Evolutionary conservation across 1,140 invertebrate genomes (phyloP).

Genomic region (Prorops nasuta): DNA sequence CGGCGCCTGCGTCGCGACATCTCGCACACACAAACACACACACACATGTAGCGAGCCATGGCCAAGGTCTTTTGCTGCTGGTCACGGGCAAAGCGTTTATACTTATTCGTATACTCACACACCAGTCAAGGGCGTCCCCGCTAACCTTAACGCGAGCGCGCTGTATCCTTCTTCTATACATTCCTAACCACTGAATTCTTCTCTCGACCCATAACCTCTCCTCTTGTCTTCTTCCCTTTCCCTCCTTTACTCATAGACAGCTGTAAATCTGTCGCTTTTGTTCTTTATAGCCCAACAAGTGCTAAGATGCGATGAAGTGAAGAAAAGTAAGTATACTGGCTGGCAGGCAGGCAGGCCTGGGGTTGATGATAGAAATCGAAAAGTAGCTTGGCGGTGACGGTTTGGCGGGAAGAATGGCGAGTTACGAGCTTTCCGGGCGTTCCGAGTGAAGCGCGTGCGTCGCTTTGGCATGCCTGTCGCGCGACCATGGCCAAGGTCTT

Average conservation of each 20-base stretch:
- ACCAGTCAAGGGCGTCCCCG: too few species aligned
- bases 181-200: too few species aligned
- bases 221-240: neutral
- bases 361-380: neutral
- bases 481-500: slow-evolving; percentile 50
- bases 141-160: too few species aligned
- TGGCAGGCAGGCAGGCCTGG: too few species aligned
- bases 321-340: too few species aligned
- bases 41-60: slow-evolving; percentile 19
- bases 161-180: too few species aligned
- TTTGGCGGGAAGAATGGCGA: neutral
- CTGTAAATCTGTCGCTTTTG: neutral
- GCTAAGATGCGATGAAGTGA: too few species aligned
- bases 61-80: slow-evolving; percentile 28
- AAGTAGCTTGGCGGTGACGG: neutral
- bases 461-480: slow-evolving; percentile 13
- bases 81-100: slow-evolving; percentile 35
- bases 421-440: neutral
- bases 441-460: slow-evolving; percentile 16
- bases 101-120: too few species aligned
- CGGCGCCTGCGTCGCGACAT: slow-evolving; percentile 39
- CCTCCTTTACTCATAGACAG: neutral
- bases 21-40: neutral
- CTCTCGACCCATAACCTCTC: neutral
- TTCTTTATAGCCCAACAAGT: neutral